Conservation (phyloP, 30 jellyfish, hydroid and myxozoan genomes). For the Turritopsis rubra region DNA sequence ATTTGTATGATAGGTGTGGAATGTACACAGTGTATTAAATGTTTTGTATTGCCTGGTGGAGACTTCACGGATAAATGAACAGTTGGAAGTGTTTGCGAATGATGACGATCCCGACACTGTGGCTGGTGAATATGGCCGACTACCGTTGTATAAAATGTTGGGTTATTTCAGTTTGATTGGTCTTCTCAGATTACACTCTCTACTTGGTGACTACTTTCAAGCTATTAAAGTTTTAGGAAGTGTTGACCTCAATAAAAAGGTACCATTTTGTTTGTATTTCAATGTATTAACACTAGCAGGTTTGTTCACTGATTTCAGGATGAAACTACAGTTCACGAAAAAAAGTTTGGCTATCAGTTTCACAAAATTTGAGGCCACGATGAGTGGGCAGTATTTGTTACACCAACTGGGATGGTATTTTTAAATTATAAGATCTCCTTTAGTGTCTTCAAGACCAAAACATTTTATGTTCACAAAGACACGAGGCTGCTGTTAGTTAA, state of each 20-base stretch:
- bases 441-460: too few relatives aligned
- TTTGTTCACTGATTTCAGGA: not conserved
- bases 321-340: not conserved
- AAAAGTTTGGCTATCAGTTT: too few relatives aligned
- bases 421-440: too few relatives aligned
- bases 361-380: too few relatives aligned
- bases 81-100: conserved; percentile 81
- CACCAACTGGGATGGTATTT: too few relatives aligned
- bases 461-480: too few relatives aligned
- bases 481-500: too few relatives aligned
- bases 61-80: conserved; percentile 92
- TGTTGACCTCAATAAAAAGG: conserved; percentile 94
- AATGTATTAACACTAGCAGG: too few relatives aligned
- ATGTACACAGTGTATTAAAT: conserved; percentile 95
- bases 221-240: conserved; percentile 91
- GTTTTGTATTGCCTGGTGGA: conserved; percentile 89
- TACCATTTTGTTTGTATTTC: conserved; percentile 1
- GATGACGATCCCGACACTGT: conserved; percentile 97
- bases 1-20: conserved; percentile 56
- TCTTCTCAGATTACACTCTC: conserved; percentile 73
- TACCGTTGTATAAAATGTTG: conserved; percentile 86
- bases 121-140: conserved; percentile 94
- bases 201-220: conserved; percentile 89
- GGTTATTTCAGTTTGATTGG: conserved; percentile 97
- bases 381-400: too few relatives aligned